Conservation (phyloP, 2,113 vertebrate genomes). For the Elaphurus davidianus region DNA sequence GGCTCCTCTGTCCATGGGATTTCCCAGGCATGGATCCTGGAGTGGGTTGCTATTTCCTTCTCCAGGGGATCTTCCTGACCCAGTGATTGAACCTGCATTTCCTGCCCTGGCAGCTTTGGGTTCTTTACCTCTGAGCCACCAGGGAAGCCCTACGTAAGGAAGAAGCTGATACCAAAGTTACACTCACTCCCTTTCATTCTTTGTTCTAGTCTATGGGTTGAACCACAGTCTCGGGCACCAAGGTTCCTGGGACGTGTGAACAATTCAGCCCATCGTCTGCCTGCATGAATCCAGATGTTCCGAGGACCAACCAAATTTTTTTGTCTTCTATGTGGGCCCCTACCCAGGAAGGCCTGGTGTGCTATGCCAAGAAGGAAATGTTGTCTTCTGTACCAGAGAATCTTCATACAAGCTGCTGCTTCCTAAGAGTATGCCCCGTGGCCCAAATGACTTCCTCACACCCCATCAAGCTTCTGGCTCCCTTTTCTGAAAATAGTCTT, state of each 20-base stretch:
- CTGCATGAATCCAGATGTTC: neutral
- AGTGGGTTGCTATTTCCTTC: too few relatives aligned
- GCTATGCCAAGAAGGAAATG: neutral
- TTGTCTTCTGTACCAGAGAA: neutral
- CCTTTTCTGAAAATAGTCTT: neutral
- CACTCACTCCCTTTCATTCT: too few relatives aligned
- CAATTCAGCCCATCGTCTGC: neutral
- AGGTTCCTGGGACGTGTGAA: neutral
- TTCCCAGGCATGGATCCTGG: too few relatives aligned
- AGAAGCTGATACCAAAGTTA: neutral
- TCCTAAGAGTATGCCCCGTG: neutral
- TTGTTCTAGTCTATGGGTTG: accelerated
- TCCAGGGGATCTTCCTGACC: too few relatives aligned
- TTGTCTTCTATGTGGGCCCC: neutral
- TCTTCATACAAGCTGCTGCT: neutral
- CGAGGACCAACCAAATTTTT: too few relatives aligned
- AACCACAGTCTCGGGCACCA: neutral
- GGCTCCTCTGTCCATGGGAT: too few relatives aligned
- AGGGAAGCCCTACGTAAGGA: neutral
- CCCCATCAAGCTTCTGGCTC: neutral
- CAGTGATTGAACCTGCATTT: too few relatives aligned
- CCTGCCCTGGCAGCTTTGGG: too few relatives aligned
- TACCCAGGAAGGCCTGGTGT: neutral
- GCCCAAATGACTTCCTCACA: neutral
- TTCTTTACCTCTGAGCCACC: too few relatives aligned